Evolutionary conservation across 1,140 invertebrate genomes (phyloP), one percentile per base, ranked within the genome.

Genomic region (Platyura marginata): DNA sequence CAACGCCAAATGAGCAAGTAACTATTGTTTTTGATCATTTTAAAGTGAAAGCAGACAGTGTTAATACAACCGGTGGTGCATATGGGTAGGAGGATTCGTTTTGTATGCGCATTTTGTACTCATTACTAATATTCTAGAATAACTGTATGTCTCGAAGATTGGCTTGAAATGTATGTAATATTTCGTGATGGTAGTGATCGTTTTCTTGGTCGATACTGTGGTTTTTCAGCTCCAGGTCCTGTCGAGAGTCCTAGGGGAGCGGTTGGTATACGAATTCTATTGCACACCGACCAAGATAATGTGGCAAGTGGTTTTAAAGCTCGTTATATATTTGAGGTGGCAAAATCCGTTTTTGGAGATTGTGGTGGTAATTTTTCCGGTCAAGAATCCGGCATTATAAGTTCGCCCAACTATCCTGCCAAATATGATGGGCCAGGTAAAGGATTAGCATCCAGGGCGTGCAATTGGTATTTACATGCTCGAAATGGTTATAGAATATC

Each of bases 21-120:
- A 83, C 81, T 40, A 70, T 95, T 43, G 81, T 91, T 25, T 94
- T 95, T 56, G 88, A 92, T 62, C 81, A 88, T 55, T 94, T 95
- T 59, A 88, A 89, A 66, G 77, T 93, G 9, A 70, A 78, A 54
- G 73, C 79, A 44, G 77, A 76, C 53, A 72, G 64, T 46, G 56
- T 58, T 18, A 76, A 76, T 52, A 63, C 67, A 11, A 71, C 72
- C 16, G 65, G 67, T 42, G 72, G 74, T 23, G 61, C 70, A 42
- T 76, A 76, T 53, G 70, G 72, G 72, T 75, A 49, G 59, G 57
- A n/a, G n/a, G n/a, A n/a, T n/a, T n/a, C n/a, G n/a, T n/a, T 59
- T 21, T 32, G 10, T 15, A n/a, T 48, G 6, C 25, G 9, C 20
- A 1, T 33, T 38, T 42, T 46, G 22, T 37, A 9, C 16, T 2